phyloP scores from a whole-genome alignment of 2,797 vertebrate species.

The Limnodromus scolopaceus region DNA sequence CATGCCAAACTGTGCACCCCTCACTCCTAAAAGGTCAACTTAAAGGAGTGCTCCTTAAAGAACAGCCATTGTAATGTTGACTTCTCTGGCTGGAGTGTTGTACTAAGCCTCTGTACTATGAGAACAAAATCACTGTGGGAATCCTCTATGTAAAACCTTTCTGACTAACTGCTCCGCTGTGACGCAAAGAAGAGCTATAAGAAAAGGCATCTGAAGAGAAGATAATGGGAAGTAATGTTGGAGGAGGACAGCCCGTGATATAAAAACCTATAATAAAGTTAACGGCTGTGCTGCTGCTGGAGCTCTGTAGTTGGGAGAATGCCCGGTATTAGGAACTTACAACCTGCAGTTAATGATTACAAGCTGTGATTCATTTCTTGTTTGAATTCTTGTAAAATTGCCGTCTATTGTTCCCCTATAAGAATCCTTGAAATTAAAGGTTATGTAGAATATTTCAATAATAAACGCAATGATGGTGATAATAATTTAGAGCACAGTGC shows the following conservation, averaged over 20 bases:
- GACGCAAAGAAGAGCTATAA: neutral
- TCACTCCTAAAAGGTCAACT: neutral
- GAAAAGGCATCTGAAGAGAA: neutral
- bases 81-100: neutral
- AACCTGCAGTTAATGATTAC: neutral
- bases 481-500: neutral
- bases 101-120: neutral
- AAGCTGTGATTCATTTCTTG: slow-evolving; percentile 12
- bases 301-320: neutral
- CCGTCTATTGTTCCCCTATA: neutral
- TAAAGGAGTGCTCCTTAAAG: neutral
- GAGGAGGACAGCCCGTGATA: slow-evolving; percentile 4
- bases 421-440: slow-evolving; percentile 1
- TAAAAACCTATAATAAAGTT: slow-evolving; percentile 17
- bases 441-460: neutral
- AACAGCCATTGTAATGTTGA: neutral
- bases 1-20: neutral
- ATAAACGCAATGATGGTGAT: neutral
- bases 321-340: neutral
- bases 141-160: neutral
- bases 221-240: neutral
- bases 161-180: neutral
- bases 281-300: neutral
- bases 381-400: slow-evolving; percentile 14
- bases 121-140: neutral